phyloP scores from a whole-genome alignment of 2,888 invertebrate genomes.

The Cabera pusaria region DNA sequence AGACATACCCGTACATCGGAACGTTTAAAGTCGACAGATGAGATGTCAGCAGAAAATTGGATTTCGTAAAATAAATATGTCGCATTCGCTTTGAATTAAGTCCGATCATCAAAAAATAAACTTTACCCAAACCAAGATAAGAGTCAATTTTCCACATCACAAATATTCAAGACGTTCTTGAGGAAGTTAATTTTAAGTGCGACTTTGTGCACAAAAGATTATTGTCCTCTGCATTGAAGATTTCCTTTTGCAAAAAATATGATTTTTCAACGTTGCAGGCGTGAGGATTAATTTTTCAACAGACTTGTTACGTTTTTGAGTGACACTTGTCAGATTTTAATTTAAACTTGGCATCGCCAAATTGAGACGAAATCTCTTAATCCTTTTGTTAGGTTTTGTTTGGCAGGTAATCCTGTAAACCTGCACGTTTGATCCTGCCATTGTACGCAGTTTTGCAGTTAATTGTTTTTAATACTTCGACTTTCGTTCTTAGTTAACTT shows the following conservation, averaged over 20 bases:
- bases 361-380: conserved; percentile 53
- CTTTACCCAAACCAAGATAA: conserved; percentile 34
- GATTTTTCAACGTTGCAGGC: conserved; percentile 49
- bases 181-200: conserved; percentile 76
- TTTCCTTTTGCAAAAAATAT: conserved; percentile 55
- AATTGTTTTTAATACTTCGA: conserved; percentile 50
- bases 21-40: conserved; percentile 81
- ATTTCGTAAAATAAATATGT: conserved; percentile 83
- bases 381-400: conserved; percentile 59
- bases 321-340: conserved; percentile 63
- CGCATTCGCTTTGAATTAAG: conserved; percentile 68
- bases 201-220: conserved; percentile 72
- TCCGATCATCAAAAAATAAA: conserved; percentile 35
- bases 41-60: conserved; percentile 83
- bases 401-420: conserved; percentile 50
- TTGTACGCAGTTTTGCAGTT: conserved; percentile 45
- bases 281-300: conserved; percentile 60
- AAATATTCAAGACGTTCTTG: conserved; percentile 39
- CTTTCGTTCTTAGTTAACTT: conserved; percentile 42
- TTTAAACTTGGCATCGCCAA: conserved; percentile 51
- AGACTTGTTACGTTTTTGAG: conserved; percentile 68
- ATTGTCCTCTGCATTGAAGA: conserved; percentile 62
- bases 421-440: conserved; percentile 44
- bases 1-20: conserved; percentile 71
- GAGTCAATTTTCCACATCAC: conserved; percentile 32